A percentile compares a stretch with the other conserved stretches of the same genome.
Evolutionary conservation across 2,888 invertebrate species (phyloP).

Genomic region (Tethea ocularis): DNA sequence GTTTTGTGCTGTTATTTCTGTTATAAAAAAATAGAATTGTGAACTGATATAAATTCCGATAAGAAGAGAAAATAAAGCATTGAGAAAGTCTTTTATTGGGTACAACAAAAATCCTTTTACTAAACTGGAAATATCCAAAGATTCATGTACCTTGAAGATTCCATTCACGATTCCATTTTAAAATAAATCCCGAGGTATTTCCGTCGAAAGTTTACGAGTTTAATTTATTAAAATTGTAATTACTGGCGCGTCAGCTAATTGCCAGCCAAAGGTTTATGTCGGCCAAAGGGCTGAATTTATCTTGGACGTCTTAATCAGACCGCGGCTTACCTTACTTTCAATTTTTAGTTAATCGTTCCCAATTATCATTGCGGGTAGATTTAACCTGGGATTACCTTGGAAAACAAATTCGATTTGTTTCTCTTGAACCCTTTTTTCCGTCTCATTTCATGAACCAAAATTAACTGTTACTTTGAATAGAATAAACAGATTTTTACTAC

Average conservation of each 20-base stretch:
- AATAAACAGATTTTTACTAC: background rate
- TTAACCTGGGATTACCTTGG: constrained; percentile 15
- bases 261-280: constrained; percentile 33
- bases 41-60: no score
- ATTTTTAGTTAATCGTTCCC: constrained; percentile 31
- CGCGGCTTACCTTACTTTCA: constrained; percentile 3
- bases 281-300: constrained; percentile 43
- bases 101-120: background rate
- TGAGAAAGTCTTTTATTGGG: background rate
- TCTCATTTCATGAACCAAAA: background rate
- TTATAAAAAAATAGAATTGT: no score
- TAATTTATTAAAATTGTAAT: constrained; percentile 67
- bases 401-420: constrained; percentile 8
- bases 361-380: constrained; percentile 31
- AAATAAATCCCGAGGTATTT: constrained; percentile 33
- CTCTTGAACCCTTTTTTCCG: background rate
- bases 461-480: background rate
- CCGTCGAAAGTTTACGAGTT: constrained; percentile 32
- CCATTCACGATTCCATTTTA: constrained; percentile 16
- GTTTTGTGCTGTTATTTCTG: no score
- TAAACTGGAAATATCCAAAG: background rate
- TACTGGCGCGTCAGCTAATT: constrained; percentile 40
- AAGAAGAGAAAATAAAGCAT: no score
- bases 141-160: constrained; percentile 11
- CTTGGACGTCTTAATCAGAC: constrained; percentile 28